Percentiles rank a stretch among this genome's conserved stretches.
phyloP scores from a whole-genome alignment of 2,888 invertebrate species.

The Ennomos erosarius region DNA sequence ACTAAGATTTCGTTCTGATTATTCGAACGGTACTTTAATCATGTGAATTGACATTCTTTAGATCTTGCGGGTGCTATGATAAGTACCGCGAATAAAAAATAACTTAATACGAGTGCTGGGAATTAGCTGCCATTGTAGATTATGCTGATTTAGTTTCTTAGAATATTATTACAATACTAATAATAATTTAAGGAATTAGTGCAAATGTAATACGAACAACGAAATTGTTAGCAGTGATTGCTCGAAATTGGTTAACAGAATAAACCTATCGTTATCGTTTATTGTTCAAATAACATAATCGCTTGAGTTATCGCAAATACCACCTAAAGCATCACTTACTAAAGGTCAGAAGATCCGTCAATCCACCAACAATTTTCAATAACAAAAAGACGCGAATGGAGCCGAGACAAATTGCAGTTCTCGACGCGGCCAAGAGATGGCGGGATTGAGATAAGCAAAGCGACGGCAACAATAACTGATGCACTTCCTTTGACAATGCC shows the following conservation, averaged over 20 bases:
- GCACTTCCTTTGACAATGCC: slow-evolving; percentile 81
- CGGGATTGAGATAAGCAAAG: slow-evolving; percentile 68
- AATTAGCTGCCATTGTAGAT: slow-evolving; percentile 22
- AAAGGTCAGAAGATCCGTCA: slow-evolving; percentile 53
- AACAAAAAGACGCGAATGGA: slow-evolving; percentile 66
- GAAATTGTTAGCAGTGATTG: background rate
- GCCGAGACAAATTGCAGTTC: slow-evolving; percentile 72
- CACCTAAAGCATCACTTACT: slow-evolving; percentile 40
- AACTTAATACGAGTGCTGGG: slow-evolving; percentile 18
- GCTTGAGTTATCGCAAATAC: slow-evolving; percentile 40
- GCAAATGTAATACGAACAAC: slow-evolving; percentile 4
- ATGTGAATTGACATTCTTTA: slow-evolving; percentile 30
- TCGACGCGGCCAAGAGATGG: slow-evolving; percentile 60
- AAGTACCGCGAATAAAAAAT: slow-evolving; percentile 32
- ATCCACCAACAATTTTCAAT: slow-evolving; percentile 68
- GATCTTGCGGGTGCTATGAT: slow-evolving; percentile 29
- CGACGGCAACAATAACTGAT: slow-evolving; percentile 81
- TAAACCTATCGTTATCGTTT: slow-evolving; percentile 11
- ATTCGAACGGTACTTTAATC: slow-evolving; percentile 48
- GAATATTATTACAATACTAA: slow-evolving; percentile 20
- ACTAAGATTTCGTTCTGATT: slow-evolving; percentile 71
- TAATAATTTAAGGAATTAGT: slow-evolving; percentile 6
- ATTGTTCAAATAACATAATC: slow-evolving; percentile 40
- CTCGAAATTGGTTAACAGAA: slow-evolving; percentile 7
- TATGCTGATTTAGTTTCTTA: slow-evolving; percentile 21